phyloP scores from a whole-genome alignment of 2,113 vertebrate genomes.

The Carassius gibelio region DNA sequence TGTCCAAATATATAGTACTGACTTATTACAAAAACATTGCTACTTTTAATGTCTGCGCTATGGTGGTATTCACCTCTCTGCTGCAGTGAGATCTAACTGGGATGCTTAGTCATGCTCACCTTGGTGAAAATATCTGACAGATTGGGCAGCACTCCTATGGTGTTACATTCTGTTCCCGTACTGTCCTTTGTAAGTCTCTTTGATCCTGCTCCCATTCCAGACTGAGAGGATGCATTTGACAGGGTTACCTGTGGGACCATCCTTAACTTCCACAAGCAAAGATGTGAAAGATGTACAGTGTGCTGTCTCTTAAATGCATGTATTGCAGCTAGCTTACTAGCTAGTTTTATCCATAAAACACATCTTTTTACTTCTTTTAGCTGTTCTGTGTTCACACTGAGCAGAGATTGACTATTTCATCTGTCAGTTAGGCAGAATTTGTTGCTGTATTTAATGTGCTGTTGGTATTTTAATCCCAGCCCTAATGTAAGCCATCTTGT shows the following conservation, averaged over 20 bases:
- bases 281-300: not conserved
- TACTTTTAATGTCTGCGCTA: not conserved
- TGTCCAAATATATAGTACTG: not conserved
- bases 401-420: not conserved
- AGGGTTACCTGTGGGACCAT: not conserved
- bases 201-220: constrained; percentile 12
- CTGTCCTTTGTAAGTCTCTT: not conserved
- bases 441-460: not conserved
- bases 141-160: not conserved
- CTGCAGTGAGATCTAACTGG: not conserved
- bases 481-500: not conserved
- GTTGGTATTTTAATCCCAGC: not conserved
- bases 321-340: too few species aligned
- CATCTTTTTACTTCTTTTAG: not conserved
- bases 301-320: not conserved
- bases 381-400: not conserved
- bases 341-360: too few species aligned
- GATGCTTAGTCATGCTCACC: not conserved
- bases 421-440: not conserved
- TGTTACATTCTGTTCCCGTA: not conserved
- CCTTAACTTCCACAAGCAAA: not conserved
- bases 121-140: constrained; percentile 14
- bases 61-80: too few species aligned
- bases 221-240: not conserved
- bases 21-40: not conserved